Conservation (phyloP, 2,797 vertebrate genomes). For the Paramormyrops hopkinsi region DNA sequence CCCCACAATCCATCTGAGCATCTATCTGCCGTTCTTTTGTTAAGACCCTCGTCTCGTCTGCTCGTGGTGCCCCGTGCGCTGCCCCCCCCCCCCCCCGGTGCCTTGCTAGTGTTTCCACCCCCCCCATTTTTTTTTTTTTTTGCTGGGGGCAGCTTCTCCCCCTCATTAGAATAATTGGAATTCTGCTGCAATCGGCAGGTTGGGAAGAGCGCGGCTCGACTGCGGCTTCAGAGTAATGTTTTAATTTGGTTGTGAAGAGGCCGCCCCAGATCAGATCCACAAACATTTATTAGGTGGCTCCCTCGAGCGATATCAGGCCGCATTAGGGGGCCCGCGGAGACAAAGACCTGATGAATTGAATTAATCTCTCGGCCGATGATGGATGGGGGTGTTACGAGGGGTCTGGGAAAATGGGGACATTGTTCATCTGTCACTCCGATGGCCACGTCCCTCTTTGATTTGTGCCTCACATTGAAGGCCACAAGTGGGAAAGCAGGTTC, state of each 20-base stretch:
- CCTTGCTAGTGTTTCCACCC: neutral
- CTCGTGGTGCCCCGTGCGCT: neutral
- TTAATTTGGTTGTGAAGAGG: constrained; percentile 59
- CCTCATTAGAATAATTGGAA: constrained; percentile 51
- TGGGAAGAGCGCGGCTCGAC: constrained; percentile 35
- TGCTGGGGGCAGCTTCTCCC: constrained; percentile 9
- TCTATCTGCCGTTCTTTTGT: neutral
- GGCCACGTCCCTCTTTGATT: constrained; percentile 65
- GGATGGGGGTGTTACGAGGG: constrained; percentile 65
- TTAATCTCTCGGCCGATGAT: constrained; percentile 63
- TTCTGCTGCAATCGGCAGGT: constrained; percentile 48
- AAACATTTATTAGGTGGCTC: constrained; percentile 60
- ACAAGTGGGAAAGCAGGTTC: constrained; percentile 65
- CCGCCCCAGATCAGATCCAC: constrained; percentile 53
- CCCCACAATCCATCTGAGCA: neutral
- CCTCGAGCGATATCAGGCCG: constrained; percentile 66
- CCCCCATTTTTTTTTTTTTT: neutral
- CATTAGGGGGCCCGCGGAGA: constrained; percentile 62
- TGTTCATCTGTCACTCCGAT: constrained; percentile 73
- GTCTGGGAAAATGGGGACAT: constrained; percentile 61
- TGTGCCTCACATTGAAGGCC: constrained; percentile 61
- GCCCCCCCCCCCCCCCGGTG: neutral
- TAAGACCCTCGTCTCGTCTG: neutral
- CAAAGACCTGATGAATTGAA: constrained; percentile 71
- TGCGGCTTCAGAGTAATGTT: constrained; percentile 53